phyloP scores from a whole-genome alignment of 2,888 invertebrate genomes.

The Sceliomorpha sp. region DNA sequence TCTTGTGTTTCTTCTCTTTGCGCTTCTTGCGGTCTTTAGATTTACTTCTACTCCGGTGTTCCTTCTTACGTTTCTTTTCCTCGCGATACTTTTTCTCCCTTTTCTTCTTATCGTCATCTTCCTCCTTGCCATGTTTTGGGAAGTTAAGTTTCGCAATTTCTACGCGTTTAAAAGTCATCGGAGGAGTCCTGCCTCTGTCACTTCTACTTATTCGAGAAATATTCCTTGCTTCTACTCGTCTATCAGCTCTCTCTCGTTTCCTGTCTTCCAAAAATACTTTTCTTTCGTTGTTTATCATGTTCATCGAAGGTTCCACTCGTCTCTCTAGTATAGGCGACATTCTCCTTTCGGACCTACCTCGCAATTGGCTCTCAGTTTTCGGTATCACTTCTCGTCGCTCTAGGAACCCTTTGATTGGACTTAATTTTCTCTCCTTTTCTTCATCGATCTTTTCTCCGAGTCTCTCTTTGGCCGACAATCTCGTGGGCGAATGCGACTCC shows the following conservation, averaged over 20 bases:
- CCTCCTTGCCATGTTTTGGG: conserved; percentile 67
- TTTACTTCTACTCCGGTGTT: conserved; percentile 74
- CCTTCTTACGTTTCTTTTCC: conserved; percentile 72
- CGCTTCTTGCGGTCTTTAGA: conserved; percentile 73
- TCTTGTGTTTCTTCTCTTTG: conserved; percentile 81
- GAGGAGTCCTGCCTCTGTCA: conserved; percentile 72
- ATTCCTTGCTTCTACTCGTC: conserved; percentile 61
- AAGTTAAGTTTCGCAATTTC: conserved; percentile 61
- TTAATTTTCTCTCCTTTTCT: conserved; percentile 71
- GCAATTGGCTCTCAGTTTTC: conserved; percentile 73
- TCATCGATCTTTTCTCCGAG: conserved; percentile 89
- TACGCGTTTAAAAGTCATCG: conserved; percentile 59
- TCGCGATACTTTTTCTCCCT: conserved; percentile 68
- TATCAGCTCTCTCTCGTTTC: conserved; percentile 71
- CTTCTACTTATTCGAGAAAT: conserved; percentile 59
- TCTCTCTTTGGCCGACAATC: conserved; percentile 89
- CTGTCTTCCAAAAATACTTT: conserved; percentile 75
- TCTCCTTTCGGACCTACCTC: conserved; percentile 80
- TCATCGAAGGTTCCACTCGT: conserved; percentile 60
- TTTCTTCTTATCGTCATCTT: conserved; percentile 68
- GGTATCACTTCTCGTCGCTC: conserved; percentile 82
- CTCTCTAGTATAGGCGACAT: conserved; percentile 70
- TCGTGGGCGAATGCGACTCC: conserved; percentile 82
- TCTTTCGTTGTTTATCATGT: conserved; percentile 69
- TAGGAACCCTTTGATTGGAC: conserved; percentile 82